Conservation (phyloP, 2,113 vertebrate species). For the Indicator indicator region DNA sequence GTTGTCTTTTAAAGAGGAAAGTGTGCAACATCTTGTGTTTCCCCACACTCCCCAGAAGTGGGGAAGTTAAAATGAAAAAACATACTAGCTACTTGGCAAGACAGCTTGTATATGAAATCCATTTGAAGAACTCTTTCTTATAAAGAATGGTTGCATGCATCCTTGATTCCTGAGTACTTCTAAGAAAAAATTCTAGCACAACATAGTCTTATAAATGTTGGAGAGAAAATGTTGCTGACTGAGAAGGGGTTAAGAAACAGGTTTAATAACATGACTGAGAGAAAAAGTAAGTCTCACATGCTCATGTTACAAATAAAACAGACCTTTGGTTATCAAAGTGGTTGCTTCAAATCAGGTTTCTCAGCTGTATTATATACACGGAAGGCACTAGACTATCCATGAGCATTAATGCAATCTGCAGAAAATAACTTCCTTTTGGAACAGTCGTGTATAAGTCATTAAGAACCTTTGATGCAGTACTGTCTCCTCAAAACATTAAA, state of each 20-base stretch:
- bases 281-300: neutral
- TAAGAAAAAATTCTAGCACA: neutral
- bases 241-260: neutral
- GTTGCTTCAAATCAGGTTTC: neutral
- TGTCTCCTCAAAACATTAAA: neutral
- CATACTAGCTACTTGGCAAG: neutral
- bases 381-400: constrained; percentile 1
- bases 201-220: neutral
- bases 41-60: neutral
- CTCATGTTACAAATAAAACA: neutral
- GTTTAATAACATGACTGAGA: neutral
- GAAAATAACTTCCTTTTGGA: constrained; percentile 32
- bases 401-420: neutral
- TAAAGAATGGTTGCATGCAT: neutral
- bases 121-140: neutral
- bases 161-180: neutral
- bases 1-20: neutral
- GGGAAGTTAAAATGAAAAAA: neutral
- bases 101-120: neutral
- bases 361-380: neutral
- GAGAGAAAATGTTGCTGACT: neutral
- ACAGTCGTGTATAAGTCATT: neutral
- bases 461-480: constrained; percentile 7
- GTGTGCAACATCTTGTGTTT: neutral
- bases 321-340: neutral